These are phyloP conservation scores for Cyclina sinensis DNA, from an alignment of 1,140 invertebrate genomes.

Conservation along the genomic window DNA sequence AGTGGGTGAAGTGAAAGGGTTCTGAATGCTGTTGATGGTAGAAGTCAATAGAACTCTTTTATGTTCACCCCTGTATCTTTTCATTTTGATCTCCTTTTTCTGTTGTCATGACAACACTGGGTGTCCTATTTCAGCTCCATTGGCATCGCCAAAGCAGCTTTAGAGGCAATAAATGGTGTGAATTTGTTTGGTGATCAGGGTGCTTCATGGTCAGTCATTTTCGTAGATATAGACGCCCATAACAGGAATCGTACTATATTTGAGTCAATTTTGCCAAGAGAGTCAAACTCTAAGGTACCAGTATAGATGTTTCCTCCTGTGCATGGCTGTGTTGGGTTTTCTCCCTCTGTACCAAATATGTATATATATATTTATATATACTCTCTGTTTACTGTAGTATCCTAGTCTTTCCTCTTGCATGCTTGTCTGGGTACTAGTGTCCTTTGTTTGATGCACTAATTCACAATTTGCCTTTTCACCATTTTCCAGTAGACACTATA, in stretches of 20 bases:
- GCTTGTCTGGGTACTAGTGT: neutral
- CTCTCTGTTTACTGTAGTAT: no score
- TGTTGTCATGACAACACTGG: neutral
- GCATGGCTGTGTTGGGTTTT: neutral
- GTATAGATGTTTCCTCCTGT: neutral
- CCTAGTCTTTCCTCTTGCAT: neutral
- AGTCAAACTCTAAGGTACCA: slow-evolving; percentile 98
- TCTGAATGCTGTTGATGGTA: no score
- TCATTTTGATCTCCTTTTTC: no score
- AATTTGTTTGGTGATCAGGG: slow-evolving; percentile 99
- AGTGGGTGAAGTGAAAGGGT: no score
- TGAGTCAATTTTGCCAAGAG: slow-evolving; percentile 98
- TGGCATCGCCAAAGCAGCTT: slow-evolving; percentile 98
- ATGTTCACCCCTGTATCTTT: no score
- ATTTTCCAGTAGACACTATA: no score
- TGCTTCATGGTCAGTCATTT: slow-evolving; percentile 99
- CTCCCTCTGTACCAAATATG: no score
- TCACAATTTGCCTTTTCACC: neutral
- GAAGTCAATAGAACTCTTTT: no score
- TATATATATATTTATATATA: no score
- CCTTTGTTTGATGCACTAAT: neutral
- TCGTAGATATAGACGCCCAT: slow-evolving; percentile 99
- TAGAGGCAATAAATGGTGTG: slow-evolving; percentile 99
- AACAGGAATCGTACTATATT: slow-evolving; percentile 99
- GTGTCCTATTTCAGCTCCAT: slow-evolving; percentile 88